Percentiles rank a stretch among this genome's conserved stretches.
Evolutionary conservation across 1,140 invertebrate genomes (phyloP).

Genomic region (Papilio glaucus): DNA sequence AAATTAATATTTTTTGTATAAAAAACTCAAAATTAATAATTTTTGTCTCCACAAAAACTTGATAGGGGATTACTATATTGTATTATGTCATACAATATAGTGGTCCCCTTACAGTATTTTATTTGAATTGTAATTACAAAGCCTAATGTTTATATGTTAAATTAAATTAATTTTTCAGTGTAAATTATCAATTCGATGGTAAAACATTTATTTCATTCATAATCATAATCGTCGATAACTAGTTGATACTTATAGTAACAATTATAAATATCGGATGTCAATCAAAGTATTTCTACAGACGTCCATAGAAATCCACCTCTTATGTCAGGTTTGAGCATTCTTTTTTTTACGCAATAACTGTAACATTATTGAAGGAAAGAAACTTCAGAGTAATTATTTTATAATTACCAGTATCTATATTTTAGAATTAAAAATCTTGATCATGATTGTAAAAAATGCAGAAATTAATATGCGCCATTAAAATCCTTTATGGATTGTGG

Average conservation of each 20-base stretch:
- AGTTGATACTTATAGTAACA: conserved; percentile 31
- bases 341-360: not conserved
- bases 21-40: not conserved
- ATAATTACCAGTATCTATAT: too few relatives aligned
- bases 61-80: too few relatives aligned
- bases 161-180: conserved; percentile 15
- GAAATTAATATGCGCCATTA: not conserved
- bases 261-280: not conserved
- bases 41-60: not conserved
- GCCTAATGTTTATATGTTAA: too few relatives aligned
- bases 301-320: not conserved
- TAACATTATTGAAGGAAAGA: too few relatives aligned
- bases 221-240: conserved; percentile 30
- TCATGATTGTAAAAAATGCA: too few relatives aligned
- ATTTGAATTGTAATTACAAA: too few relatives aligned
- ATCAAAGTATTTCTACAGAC: conserved; percentile 1
- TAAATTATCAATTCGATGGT: not conserved
- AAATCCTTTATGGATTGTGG: not conserved
- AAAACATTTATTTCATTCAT: conserved; percentile 11
- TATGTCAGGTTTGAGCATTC: too few relatives aligned
- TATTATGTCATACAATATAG: too few relatives aligned
- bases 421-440: too few relatives aligned
- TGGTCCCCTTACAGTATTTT: too few relatives aligned
- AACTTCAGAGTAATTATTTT: too few relatives aligned
- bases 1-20: not conserved